Percentiles rank a stretch among this genome's conserved stretches.
Evolutionary conservation across 2,113 vertebrate genomes (phyloP).

Genomic region (Propithecus coquereli): DNA sequence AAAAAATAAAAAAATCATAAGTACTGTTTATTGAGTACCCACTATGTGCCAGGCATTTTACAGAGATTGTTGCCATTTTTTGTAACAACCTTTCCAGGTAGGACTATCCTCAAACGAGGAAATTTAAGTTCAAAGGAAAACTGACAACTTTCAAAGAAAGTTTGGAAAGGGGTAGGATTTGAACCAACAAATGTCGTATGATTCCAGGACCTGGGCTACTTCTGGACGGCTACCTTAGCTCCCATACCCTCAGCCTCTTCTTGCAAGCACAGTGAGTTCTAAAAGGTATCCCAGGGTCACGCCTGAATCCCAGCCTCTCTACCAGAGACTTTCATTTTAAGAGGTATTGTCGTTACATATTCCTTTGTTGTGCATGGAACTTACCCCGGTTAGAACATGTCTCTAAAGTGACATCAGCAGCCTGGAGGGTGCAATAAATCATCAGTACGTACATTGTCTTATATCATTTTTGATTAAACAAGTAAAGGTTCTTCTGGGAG

Average conservation of each 20-base stretch:
- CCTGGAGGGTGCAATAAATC: not conserved
- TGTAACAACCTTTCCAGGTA: not conserved
- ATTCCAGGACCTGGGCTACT: not conserved
- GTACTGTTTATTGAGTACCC: not conserved
- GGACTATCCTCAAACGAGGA: not conserved
- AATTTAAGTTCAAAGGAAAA: not conserved
- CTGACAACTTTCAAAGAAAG: not conserved
- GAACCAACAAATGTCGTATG: not conserved
- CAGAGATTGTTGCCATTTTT: not conserved
- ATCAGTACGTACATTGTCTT: not conserved
- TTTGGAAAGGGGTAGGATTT: not conserved
- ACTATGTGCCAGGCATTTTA: not conserved
- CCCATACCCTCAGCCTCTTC: not conserved
- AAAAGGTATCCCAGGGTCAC: not conserved
- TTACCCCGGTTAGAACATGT: not conserved
- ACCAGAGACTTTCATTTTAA: not conserved
- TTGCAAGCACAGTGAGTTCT: not conserved
- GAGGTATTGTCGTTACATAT: not conserved
- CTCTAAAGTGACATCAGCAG: not conserved
- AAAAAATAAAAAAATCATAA: not conserved
- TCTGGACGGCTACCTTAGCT: not conserved
- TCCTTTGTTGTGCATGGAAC: not conserved
- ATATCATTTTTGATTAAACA: slow-evolving; percentile 5
- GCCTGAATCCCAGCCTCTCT: not conserved
- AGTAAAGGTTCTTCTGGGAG: not conserved